A percentile compares a stretch with the other conserved stretches of the same genome.
Conservation (phyloP, 2,888 invertebrate genomes). For the Malacosoma neustria region DNA sequence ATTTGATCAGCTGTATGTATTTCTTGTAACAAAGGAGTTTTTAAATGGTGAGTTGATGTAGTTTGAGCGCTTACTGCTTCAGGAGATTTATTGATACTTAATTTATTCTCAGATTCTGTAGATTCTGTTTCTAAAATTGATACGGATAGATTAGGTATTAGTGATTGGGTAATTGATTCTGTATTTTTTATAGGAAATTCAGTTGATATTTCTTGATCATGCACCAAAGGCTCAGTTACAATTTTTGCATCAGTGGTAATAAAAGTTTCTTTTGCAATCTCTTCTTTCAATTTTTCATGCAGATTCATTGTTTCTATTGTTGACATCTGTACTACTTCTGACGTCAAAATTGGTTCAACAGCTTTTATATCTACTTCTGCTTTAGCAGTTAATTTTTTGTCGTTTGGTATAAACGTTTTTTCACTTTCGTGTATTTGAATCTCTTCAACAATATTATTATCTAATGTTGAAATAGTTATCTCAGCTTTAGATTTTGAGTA, state of each 20-base stretch:
- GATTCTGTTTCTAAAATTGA: conserved; percentile 76
- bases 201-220: conserved; percentile 77
- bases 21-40: conserved; percentile 54
- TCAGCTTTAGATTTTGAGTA: conserved; percentile 55
- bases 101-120: conserved; percentile 78
- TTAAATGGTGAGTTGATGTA: conserved; percentile 45
- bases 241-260: conserved; percentile 79
- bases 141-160: conserved; percentile 76
- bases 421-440: conserved; percentile 81
- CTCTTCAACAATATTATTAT: conserved; percentile 73
- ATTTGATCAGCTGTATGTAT: conserved; percentile 56
- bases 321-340: conserved; percentile 65
- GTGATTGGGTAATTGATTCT: conserved; percentile 52
- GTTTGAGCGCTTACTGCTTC: conserved; percentile 28
- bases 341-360: conserved; percentile 75
- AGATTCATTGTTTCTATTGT: conserved; percentile 23
- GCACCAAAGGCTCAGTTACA: conserved; percentile 73
- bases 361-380: conserved; percentile 77
- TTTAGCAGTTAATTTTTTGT: conserved; percentile 60
- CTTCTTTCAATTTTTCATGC: conserved; percentile 53
- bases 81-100: conserved; percentile 44
- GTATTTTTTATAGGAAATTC: conserved; percentile 32
- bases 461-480: conserved; percentile 67
- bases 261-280: conserved; percentile 53
- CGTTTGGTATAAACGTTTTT: conserved; percentile 64